Evolutionary conservation across 2,797 vertebrate genomes (phyloP), one percentile per base, ranked within the genome.

Genomic region (Tamandua tetradactyla): DNA sequence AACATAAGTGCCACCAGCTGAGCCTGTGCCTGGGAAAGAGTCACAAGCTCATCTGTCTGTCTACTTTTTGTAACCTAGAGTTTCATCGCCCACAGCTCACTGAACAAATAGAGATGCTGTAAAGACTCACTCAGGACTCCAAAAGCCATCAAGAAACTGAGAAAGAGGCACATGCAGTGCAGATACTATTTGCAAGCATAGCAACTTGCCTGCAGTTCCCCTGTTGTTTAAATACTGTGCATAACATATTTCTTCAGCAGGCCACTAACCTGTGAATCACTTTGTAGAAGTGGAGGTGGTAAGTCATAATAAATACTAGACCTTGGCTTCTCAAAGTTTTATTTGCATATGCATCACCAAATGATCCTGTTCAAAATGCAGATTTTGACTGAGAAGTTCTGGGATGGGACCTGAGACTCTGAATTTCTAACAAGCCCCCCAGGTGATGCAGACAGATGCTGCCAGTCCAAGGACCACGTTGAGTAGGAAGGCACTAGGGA

Each of bases 1-100:
- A n/a, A n/a, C n/a, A n/a, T n/a, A 84, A 97, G 95, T 89, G 87
- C 82, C 62, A 22, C 0, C 76, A 64, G 92, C 78, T 96, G 93
- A 95, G 78, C 55, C 0, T 27, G 13, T 11, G 76, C 68, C 75
- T 93, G 52, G 87, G 74, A 55, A n/a, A 94, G 96, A 97, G 89
- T 11, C 25, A 37, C 12, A n/a, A 55, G 42, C 49, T 81, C 30
- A 1, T 79, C 25, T 79, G 78, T 85, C 87, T 72, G 35, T 57
- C 47, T 91, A 44, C 32, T 79, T 13, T 59, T 59, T 76, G 66
- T 37, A 68, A 80, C 80, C n/a, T 64, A 35, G 20, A 57, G 27
- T 49, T 61, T 79, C 68, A 32, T 64, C 49, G 49, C 4, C 40
- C 35, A 94, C 27, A 78, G 75, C 12, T 27, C 40, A 14, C 35